Percentiles rank a stretch among this genome's conserved stretches.
These are phyloP conservation scores for Tympanuchus pallidicinctus DNA, from an alignment of 2,113 vertebrate genomes.

Conservation along the genomic window DNA sequence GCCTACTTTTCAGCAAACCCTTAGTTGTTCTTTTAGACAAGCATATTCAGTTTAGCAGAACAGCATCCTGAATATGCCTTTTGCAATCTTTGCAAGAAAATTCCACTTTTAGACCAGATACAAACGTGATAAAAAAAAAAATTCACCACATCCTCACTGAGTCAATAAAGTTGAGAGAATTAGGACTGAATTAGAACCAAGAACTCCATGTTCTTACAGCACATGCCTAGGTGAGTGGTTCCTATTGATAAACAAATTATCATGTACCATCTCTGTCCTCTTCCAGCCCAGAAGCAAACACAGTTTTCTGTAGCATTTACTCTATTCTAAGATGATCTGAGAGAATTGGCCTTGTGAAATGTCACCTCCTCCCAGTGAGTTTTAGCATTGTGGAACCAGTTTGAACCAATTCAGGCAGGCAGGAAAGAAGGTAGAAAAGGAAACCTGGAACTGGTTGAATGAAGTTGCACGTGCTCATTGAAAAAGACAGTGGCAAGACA, in stretches of 20 bases:
- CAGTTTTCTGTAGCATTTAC: not conserved
- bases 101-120: not conserved
- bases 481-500: slow-evolving; percentile 8
- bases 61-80: not conserved
- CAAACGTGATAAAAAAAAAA: not conserved
- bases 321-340: not conserved
- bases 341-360: not conserved
- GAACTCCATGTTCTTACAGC: not conserved
- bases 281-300: not conserved
- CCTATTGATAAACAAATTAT: not conserved
- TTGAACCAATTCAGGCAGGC: not conserved
- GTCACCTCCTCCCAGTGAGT: not conserved
- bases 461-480: not conserved
- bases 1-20: not conserved
- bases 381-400: not conserved
- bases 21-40: not conserved
- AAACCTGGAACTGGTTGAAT: not conserved
- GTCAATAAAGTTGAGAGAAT: not conserved
- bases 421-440: not conserved
- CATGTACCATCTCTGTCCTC: not conserved
- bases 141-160: not conserved
- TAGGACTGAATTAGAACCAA: not conserved
- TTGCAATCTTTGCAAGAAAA: not conserved
- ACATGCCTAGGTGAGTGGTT: not conserved
- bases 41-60: not conserved